phyloP scores from a whole-genome alignment of 2,888 invertebrate genomes.

The Drosophila limbata region DNA sequence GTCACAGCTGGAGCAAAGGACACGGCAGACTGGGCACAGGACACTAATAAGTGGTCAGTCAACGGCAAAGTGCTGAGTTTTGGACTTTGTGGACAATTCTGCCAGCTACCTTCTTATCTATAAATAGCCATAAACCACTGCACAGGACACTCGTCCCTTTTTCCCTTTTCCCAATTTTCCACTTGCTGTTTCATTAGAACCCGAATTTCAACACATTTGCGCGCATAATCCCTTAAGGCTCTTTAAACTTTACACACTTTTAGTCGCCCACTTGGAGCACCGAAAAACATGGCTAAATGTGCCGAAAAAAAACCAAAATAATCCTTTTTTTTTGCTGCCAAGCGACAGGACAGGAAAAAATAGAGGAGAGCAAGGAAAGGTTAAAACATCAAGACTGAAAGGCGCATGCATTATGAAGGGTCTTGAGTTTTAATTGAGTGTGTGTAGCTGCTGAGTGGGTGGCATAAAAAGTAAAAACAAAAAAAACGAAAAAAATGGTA shows the following conservation, averaged over 20 bases:
- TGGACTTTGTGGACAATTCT: slow-evolving; percentile 37
- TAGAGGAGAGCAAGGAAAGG: slow-evolving; percentile 61
- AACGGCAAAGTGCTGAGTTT: slow-evolving; percentile 47
- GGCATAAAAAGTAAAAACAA: neutral
- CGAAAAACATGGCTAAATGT: slow-evolving; percentile 58
- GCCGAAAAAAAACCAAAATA: slow-evolving; percentile 62
- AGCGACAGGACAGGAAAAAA: slow-evolving; percentile 32
- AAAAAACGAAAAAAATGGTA: slow-evolving; percentile 10
- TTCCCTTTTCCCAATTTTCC: slow-evolving; percentile 28
- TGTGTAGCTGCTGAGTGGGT: slow-evolving; percentile 55
- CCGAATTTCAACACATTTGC: slow-evolving; percentile 81
- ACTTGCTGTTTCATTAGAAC: slow-evolving; percentile 65
- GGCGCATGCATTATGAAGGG: slow-evolving; percentile 79
- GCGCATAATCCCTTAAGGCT: slow-evolving; percentile 82
- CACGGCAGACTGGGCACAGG: slow-evolving; percentile 55
- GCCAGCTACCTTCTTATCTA: slow-evolving; percentile 71
- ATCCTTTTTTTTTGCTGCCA: slow-evolving; percentile 66
- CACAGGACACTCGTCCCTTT: slow-evolving; percentile 58
- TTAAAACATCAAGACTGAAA: slow-evolving; percentile 77
- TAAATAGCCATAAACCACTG: slow-evolving; percentile 77
- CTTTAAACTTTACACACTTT: slow-evolving; percentile 82
- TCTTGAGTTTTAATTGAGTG: slow-evolving; percentile 84
- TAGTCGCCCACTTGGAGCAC: slow-evolving; percentile 39
- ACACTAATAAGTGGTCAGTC: slow-evolving; percentile 73
- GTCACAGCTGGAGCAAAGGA: slow-evolving; percentile 64